phyloP scores from a whole-genome alignment of 2,113 vertebrate species.

The Podarcis muralis region DNA sequence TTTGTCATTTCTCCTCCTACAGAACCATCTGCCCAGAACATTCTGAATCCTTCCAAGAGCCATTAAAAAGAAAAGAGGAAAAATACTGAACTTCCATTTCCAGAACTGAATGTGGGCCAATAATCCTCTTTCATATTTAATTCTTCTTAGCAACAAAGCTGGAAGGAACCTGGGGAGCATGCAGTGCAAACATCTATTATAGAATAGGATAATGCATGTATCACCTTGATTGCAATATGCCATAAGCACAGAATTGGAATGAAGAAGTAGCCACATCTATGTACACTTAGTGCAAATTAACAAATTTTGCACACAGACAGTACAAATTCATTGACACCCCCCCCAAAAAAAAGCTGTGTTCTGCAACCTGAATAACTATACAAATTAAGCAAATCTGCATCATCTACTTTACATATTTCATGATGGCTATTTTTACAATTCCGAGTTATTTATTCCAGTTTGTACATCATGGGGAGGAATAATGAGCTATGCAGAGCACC shows the following conservation, averaged over 20 bases:
- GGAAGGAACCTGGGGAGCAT: background rate
- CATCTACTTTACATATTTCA: background rate
- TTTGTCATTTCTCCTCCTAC: conserved; percentile 53
- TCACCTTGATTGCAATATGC: too few relatives aligned
- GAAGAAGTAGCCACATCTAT: background rate
- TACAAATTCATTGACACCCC: background rate
- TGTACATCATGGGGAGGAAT: too few relatives aligned
- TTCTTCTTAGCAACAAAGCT: background rate
- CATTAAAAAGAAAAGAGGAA: conserved; percentile 19
- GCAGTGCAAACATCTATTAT: background rate
- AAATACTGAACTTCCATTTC: conserved; percentile 12
- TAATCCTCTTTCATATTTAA: background rate
- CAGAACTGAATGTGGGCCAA: background rate
- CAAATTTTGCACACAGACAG: background rate
- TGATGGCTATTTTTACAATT: background rate
- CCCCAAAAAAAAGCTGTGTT: background rate
- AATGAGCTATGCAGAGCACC: background rate
- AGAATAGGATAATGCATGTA: background rate
- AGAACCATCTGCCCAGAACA: conserved; percentile 53
- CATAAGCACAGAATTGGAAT: background rate
- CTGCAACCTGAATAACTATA: background rate
- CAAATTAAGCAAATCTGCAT: background rate
- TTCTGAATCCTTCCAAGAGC: background rate
- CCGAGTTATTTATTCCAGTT: background rate
- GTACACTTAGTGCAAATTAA: background rate